Base-by-base conservation (phyloP, 2,888 invertebrate genomes). In the Embidobia sp. region DNA sequence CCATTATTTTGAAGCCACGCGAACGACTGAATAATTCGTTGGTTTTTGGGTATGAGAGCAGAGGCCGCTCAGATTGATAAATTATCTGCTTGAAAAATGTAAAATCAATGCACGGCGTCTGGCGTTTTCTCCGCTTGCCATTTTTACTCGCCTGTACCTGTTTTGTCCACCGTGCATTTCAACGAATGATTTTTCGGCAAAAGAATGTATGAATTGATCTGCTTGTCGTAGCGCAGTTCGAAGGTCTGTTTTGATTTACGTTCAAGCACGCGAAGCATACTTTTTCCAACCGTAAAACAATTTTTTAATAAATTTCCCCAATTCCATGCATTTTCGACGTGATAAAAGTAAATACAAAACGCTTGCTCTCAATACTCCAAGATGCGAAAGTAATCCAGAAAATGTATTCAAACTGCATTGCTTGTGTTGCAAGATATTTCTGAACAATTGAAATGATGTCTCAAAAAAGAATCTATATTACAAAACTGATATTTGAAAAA, bases 71-170 rank as follows among this genome's bases (percentile, higher is more conserved):
- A 85, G 86, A 88, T 86, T 87, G 87, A 87, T 88, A 87, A 88
- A 88, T 88, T 87, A 86, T 85, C 81, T 77, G 80, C 83, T 64
- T 87, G 86, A 87, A 86, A 88, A 88, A 88, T 87, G 85, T 85
- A 86, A 87, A 88, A 86, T 84, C 87, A 55, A 76, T 70, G 75
- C 77, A 55, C 63, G 37, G 35, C 33, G 18, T 69, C 31, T 70
- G 51, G 40, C 61, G 46, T 70, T 76, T 66, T 76, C 76, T 77
- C 63, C 46, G 29, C 59, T 70, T 49, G 55, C 46, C 35, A 40
- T 59, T 78, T 76, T 51, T 44, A 42, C 61, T 26, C 49, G 67
- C 49, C 57, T 49, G 48, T 49, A 61, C 59, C 57, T 37, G 49
- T 59, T 59, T 64, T 59, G 74, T 59, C 59, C 48, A 57, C 66